Percentiles rank a stretch among this genome's conserved stretches.
These are phyloP conservation scores for Cricetomys ansorgei DNA, from an alignment of 2,113 vertebrate species.

Conservation along the genomic window DNA sequence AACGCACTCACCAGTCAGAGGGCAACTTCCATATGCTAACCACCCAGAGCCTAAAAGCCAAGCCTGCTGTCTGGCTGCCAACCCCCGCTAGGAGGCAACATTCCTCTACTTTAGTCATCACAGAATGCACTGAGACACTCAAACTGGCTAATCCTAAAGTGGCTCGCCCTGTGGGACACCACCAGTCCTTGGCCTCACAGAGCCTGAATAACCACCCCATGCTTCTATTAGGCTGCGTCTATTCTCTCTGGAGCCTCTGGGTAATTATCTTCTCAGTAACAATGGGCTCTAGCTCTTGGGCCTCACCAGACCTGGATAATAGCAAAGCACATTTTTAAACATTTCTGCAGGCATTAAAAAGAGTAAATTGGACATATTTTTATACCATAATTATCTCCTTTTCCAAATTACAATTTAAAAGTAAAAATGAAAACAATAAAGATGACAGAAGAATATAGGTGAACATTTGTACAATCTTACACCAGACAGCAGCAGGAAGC, in stretches of 20 bases:
- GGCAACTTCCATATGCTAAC: background rate
- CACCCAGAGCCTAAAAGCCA: background rate
- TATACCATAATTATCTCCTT: background rate
- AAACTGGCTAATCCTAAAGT: background rate
- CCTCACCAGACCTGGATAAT: background rate
- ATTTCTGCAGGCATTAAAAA: background rate
- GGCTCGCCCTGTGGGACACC: background rate
- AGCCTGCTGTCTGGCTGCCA: too few species aligned
- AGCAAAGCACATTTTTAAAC: constrained; percentile 7
- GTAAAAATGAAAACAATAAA: background rate
- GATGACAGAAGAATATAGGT: background rate
- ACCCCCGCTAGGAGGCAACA: background rate
- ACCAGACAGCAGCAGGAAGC: background rate
- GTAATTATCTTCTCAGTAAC: background rate
- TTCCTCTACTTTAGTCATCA: too few species aligned
- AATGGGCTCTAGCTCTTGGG: background rate
- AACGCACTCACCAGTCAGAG: background rate
- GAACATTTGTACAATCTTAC: background rate
- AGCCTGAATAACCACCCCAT: background rate
- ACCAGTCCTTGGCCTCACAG: background rate
- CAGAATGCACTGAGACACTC: background rate
- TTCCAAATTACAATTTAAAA: constrained; percentile 41
- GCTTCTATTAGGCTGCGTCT: background rate
- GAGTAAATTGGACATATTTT: background rate
- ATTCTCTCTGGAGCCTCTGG: background rate